These are phyloP conservation scores for Tichodroma muraria DNA, from an alignment of 2,113 vertebrate genomes.

Conservation along the genomic window DNA sequence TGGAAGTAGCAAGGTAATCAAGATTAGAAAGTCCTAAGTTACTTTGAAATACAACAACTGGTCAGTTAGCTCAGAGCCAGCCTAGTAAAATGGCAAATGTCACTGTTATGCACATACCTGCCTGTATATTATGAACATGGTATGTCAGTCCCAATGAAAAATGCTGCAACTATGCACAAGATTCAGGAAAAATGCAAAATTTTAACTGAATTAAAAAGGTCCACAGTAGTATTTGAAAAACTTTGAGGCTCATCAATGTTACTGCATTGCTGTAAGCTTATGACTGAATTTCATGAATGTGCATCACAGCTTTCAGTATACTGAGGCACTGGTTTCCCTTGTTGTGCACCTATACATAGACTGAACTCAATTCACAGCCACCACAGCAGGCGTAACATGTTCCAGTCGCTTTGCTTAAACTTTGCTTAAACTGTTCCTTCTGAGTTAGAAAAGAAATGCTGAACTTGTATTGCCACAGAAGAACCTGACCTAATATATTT, in stretches of 20 bases:
- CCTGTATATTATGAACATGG: neutral
- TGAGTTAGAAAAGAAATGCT: neutral
- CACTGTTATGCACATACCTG: neutral
- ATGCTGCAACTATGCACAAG: neutral
- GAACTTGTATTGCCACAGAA: neutral
- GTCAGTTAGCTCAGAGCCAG: neutral
- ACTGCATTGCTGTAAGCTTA: neutral
- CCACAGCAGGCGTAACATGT: neutral
- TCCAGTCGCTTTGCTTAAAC: neutral
- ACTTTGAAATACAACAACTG: neutral
- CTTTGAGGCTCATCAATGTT: neutral
- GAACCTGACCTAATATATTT: neutral
- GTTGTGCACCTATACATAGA: neutral
- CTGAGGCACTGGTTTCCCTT: neutral
- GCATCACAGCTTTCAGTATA: neutral
- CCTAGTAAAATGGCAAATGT: neutral
- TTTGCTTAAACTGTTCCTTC: neutral
- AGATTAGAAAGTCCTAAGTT: neutral
- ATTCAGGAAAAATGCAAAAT: neutral
- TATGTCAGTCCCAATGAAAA: neutral
- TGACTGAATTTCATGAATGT: neutral
- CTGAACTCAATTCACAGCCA: neutral
- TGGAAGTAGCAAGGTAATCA: neutral
- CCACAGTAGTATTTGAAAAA: neutral
- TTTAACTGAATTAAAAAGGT: neutral